phyloP scores from a whole-genome alignment of 2,888 invertebrate species.

The Platycnemis pennipes region DNA sequence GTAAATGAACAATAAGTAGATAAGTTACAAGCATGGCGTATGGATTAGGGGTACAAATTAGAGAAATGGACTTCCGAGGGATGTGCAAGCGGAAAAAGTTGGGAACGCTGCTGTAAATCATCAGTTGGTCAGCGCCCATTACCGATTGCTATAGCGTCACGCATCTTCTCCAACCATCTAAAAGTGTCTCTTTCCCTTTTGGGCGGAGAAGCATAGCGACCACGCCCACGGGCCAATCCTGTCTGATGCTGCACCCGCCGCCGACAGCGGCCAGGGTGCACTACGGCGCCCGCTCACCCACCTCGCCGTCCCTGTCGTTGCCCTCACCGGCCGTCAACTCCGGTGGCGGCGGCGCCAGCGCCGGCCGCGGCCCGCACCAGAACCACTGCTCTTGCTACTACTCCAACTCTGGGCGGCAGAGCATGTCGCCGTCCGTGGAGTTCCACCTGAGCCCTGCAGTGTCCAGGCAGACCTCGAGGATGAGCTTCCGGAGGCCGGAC shows the following conservation, averaged over 20 bases:
- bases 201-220: not conserved
- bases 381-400: conserved; percentile 69
- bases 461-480: conserved; percentile 51
- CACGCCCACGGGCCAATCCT: conserved; percentile 3
- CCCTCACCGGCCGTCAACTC: conserved; percentile 58
- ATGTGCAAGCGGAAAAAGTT: too few relatives aligned
- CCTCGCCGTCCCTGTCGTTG: conserved; percentile 50
- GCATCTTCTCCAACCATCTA: too few relatives aligned
- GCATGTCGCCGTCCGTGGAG: conserved; percentile 69
- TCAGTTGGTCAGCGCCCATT: too few relatives aligned
- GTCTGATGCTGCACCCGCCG: conserved; percentile 55
- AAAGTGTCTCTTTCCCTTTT: not conserved
- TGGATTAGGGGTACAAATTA: too few relatives aligned
- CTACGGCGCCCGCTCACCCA: conserved; percentile 62
- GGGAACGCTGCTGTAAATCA: too few relatives aligned
- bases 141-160: too few relatives aligned
- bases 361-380: conserved; percentile 67
- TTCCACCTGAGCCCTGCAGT: conserved; percentile 38
- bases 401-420: conserved; percentile 70
- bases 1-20: too few relatives aligned
- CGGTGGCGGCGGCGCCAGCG: conserved; percentile 45
- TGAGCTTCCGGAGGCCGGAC: conserved; percentile 48
- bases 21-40: too few relatives aligned
- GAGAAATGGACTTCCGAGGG: too few relatives aligned
- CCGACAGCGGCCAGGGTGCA: conserved; percentile 69